Percentiles rank a stretch among this genome's conserved stretches.
Conservation (phyloP, 1,140 invertebrate species). For the Leptinotarsa defecta region DNA sequence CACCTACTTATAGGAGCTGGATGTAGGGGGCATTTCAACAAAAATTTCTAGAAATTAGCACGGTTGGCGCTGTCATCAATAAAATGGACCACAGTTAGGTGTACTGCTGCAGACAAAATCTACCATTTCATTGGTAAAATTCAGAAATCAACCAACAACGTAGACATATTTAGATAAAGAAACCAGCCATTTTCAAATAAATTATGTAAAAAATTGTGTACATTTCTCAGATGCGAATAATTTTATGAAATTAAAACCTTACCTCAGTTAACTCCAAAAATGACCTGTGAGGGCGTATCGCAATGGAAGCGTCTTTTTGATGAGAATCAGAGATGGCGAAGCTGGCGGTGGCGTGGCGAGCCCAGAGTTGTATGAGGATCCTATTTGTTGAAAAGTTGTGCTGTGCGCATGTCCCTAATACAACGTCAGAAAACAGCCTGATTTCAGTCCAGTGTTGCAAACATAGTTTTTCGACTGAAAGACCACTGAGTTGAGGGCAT, state of each 20-base stretch:
- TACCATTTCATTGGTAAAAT: background rate
- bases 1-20: conserved; percentile 31
- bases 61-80: conserved; percentile 73
- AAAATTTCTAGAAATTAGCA: conserved; percentile 73
- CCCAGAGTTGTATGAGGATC: background rate
- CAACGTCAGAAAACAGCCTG: too few species aligned
- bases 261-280: conserved; percentile 59
- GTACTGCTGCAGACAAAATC: background rate
- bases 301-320: conserved; percentile 50
- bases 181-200: background rate
- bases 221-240: conserved; percentile 29
- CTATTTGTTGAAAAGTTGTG: background rate
- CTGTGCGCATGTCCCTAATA: too few species aligned
- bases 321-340: conserved; percentile 57
- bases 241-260: conserved; percentile 34
- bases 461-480: too few species aligned
- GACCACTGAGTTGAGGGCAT: too few species aligned
- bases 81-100: conserved; percentile 54
- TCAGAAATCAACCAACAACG: background rate
- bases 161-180: background rate
- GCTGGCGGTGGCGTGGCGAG: conserved; percentile 31
- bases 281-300: conserved; percentile 64
- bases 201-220: background rate
- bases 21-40: conserved; percentile 69
- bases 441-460: too few species aligned